Base-by-base conservation (phyloP, 92 coral and sea anemone genomes). In the Siderastrea siderea region DNA sequence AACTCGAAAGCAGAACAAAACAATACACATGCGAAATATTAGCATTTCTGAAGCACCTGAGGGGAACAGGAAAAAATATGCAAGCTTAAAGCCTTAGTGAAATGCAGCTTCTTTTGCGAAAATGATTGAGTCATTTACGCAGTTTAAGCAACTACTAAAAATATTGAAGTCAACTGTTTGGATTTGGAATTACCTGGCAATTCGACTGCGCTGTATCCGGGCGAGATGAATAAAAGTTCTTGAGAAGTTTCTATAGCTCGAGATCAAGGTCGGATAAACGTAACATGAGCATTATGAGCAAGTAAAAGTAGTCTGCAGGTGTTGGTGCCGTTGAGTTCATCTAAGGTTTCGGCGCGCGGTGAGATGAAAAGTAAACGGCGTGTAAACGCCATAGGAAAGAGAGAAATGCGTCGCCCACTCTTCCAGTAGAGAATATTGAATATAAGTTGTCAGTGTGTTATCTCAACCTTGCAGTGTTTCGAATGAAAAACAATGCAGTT, bases 11-110 rank as follows among this genome's bases (percentile, higher is more conserved):
- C 73, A 26, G 81, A 50, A 65, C 80, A 74, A 74, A 74, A 50
- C 47, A 84, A 84, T 65, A 74, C 52, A 52, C 64, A 4, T 44
- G 80, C 12, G 71, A 74, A 57, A 59, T 13, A 84, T 84, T 84
- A 48, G 87, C 87, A 84, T 84, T 73, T 55, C n/a, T 57, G 10
- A 82, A n/a, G 51, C 78, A 82, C 57, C 86, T 84, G 74, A 74
- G 48, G 71, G 62, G 45, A 59, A 71, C 11, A 17, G 66, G 60
- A 2, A 59, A 73, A 50, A 51, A 54, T 48, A 49, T 47, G 62
- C 52, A 15, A 57, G 45, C 61, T 63, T 52, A 15, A 19, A 17
- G 69, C 59, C 14, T 72, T 15, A 53, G 11, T 38, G n/a, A 47
- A 50, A 50, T 14, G n/a, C 4, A 60, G 45, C 46, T 3, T 13